Base-by-base conservation (phyloP, 2,113 vertebrate genomes). In the Edolisoma coerulescens region DNA sequence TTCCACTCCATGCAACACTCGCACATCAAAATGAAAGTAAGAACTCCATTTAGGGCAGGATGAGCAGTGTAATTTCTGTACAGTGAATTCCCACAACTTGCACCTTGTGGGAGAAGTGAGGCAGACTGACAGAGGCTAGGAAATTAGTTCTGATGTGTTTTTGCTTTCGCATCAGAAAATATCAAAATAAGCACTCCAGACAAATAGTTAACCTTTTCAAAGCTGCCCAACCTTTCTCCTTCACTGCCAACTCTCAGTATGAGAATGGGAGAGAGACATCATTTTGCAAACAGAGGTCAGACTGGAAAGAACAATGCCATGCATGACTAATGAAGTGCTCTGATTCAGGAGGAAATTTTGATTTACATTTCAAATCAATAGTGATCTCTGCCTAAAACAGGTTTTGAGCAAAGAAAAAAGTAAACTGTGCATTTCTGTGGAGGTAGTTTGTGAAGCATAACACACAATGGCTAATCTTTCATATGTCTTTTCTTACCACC, bases 331-430 rank as follows among this genome's bases (percentile, higher is more conserved):
- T 44, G 70, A 94, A 96, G 87, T 87, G 37, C 61, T 96, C 82
- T 82, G 82, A 82, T 95, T 96, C 90, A 77, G 64, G 81, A 91
- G 63, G 70, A 98, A 97, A 85, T 65, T 89, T 95, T 92, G 81
- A 97, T 98, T 97, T 97, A 94, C 96, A 97, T 98, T 97, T 95
- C 82, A 97, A 97, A 97, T 96, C 92, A 86, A 49, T 54, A 84
- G 56, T 37, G 41, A 96, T 95, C 60, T 71, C 74, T 93, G 79
- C 73, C 53, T 42, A 93, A 93, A 97, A 68, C 18, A 70, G 69
- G 76, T 94, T 95, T 88, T 93, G 50, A 95, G 82, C 41, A 82
- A 89, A 71, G 80, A 86, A 90, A 63, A 90, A 96, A 91, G 84
- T 87, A 37, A 97, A 94, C 77, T 93, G 84, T 67, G 19, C 47